Evolutionary conservation across 2,888 invertebrate species (phyloP), one percentile per base, ranked within the genome.

Genomic region (Ceriagrion tenellum): DNA sequence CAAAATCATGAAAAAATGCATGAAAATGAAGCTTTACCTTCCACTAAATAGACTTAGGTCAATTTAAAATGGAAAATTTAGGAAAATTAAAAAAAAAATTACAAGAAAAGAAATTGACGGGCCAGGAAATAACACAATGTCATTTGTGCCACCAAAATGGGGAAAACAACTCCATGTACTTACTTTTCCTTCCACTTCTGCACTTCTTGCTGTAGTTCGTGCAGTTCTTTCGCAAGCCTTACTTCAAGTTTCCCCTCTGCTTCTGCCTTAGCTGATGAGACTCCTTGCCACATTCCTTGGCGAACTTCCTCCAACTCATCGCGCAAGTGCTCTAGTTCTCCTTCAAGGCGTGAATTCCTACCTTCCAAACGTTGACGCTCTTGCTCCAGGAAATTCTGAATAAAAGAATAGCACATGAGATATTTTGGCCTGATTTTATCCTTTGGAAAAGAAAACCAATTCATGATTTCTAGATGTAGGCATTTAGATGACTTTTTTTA

Each of bases 101-200:
- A 2, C 47, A 47, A 47, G 47, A 47, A 47, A 47, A 47, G 2
- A 47, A 47, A 8, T 47, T 47, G 2, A 8, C 8, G 47, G 47
- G 47, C 47, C 47, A 47, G 47, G 47, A 47, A 47, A 47, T 47
- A 47, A 47, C 47, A 47, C 8, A 8, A 4, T 47, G 4, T 4
- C 47, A 47, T n/a, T n/a, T n/a, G n/a, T n/a, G n/a, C n/a, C n/a
- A 8, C 47, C 2, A 47, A 47, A 47, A 47, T 47, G 47, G 47
- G 2, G 47, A 47, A 47, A 47, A 47, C 47, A 47, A 47, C 47
- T 47, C 2, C 2, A 55, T 30, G 16, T n/a, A 93, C 35, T 93
- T 93, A 93, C 93, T 74, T 93, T 69, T 93, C 93, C 30, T 93
- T 93, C 93, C 93, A 93, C n/a, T 93, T 63, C n/a, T 93, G 93